Evolutionary conservation across 1,140 invertebrate genomes (phyloP), one percentile per base, ranked within the genome.

Genomic region (Eumeta japonica): DNA sequence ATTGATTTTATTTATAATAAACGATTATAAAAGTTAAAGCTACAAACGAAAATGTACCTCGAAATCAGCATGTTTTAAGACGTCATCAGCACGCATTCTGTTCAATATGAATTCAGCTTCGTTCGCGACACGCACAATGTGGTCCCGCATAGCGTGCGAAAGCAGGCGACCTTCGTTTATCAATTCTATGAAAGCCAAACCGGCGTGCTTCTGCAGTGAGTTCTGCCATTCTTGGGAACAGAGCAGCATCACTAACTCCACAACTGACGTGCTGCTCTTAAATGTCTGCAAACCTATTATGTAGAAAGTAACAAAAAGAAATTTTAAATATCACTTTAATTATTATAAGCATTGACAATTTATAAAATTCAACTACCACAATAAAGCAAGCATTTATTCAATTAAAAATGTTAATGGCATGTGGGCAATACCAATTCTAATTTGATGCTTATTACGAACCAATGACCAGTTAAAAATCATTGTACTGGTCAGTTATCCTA

Each of bases 141-240:
- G 97, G 78, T 99, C 97, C 68, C 98, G 89, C 86, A 98, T 99
- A 10, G 96, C 96, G 75, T 99, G 97, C 7, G 95, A 97, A 40
- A 99, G 79, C 38, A 99, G 79, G 46, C 96, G 86, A 49, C 97
- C 97, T 79, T 99, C 97, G 70, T 99, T 99, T 50, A 99, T 98
- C 16, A 99, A 81, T 75, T 99, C 97, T 55, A 99, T 99, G 75
- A 99, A 99, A 7, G 97, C 96, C 10, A 99, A 81, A 0, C 97
- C 97, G 3, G 97, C 97, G 76, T 99, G 95, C 77, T 99, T 99
- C 71, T 99, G 97, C 11, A 99, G 73, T 1, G 96, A 98, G 75
- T 98, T 99, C 74, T 99, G 97, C 97, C 97, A 99, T 76, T 99
- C 97, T 77, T 98, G 97, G 0, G 95, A 98, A 74, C 97, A 99